These are phyloP conservation scores for Nephotettix cincticeps DNA, from an alignment of 1,140 invertebrate species.

Conservation along the genomic window DNA sequence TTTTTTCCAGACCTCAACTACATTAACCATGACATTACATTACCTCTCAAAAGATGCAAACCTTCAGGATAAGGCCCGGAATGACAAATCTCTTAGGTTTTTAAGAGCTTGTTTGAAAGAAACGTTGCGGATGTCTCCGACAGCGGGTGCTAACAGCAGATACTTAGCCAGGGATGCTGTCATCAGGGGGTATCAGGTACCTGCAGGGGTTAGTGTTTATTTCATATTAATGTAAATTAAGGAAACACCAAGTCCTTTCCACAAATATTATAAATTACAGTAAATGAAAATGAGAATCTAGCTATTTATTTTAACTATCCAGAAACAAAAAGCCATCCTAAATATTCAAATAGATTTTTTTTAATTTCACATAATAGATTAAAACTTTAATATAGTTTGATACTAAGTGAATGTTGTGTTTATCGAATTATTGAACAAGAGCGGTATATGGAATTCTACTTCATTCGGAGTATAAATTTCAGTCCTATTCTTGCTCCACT, in stretches of 20 bases:
- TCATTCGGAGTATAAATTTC: no score
- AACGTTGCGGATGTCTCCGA: constrained; percentile 56
- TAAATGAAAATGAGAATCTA: no score
- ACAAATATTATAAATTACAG: background rate
- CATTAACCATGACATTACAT: constrained; percentile 55
- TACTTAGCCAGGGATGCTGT: constrained; percentile 47
- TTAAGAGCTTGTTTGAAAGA: constrained; percentile 68
- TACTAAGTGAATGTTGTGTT: no score
- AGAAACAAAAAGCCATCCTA: no score
- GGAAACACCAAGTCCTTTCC: background rate
- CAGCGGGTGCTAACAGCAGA: constrained; percentile 50
- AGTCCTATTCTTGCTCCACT: no score
- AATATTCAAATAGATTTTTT: no score
- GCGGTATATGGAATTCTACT: no score
- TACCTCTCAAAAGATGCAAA: constrained; percentile 59
- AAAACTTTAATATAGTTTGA: no score
- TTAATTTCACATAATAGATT: no score
- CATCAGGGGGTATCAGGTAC: constrained; percentile 51
- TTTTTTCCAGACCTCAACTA: constrained; percentile 52
- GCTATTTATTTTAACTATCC: no score
- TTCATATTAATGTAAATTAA: no score
- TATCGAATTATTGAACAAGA: no score
- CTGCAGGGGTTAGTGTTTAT: constrained; percentile 51
- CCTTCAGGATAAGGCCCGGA: constrained; percentile 46
- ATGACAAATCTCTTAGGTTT: constrained; percentile 57